Evolutionary conservation across 2,888 invertebrate genomes (phyloP).

Genomic region (Mesorhabditis belari): DNA sequence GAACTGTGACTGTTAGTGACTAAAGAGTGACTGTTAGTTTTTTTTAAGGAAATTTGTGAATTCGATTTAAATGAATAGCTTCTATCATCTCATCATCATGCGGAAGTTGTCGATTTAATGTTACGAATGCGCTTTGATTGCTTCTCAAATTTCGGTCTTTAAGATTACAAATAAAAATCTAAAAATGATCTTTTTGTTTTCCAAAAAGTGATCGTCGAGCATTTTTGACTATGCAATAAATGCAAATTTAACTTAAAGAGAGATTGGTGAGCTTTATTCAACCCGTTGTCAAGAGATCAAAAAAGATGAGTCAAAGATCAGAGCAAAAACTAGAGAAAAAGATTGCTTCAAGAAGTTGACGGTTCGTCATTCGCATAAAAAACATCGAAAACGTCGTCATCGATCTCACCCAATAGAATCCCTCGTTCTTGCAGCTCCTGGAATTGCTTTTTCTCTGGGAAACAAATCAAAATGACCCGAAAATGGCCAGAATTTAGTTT

Average conservation of each 20-base stretch:
- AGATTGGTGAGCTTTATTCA: too few species aligned
- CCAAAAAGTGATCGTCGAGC: neutral
- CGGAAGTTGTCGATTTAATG: constrained; percentile 86
- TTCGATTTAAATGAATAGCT: constrained; percentile 35
- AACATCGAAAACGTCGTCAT: constrained; percentile 33
- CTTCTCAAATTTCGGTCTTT: constrained; percentile 17
- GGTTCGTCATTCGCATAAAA: constrained; percentile 22
- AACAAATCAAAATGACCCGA: too few species aligned
- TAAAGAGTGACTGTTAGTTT: neutral
- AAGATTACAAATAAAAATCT: neutral
- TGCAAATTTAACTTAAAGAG: constrained; percentile 33
- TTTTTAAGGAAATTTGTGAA: constrained; percentile 25
- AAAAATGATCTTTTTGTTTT: too few species aligned
- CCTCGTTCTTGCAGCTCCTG: constrained; percentile 29
- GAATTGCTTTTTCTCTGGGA: neutral
- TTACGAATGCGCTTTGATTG: constrained; percentile 70
- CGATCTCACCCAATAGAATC: constrained; percentile 34
- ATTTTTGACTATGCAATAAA: constrained; percentile 22
- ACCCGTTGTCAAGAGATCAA: too few species aligned
- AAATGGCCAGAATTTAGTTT: too few species aligned
- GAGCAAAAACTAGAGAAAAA: too few species aligned
- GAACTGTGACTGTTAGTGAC: too few species aligned
- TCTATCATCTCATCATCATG: constrained; percentile 66
- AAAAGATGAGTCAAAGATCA: too few species aligned
- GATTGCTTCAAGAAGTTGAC: too few species aligned